phyloP scores from a whole-genome alignment of 2,797 vertebrate species.

The Parotocinclus haroldoi region DNA sequence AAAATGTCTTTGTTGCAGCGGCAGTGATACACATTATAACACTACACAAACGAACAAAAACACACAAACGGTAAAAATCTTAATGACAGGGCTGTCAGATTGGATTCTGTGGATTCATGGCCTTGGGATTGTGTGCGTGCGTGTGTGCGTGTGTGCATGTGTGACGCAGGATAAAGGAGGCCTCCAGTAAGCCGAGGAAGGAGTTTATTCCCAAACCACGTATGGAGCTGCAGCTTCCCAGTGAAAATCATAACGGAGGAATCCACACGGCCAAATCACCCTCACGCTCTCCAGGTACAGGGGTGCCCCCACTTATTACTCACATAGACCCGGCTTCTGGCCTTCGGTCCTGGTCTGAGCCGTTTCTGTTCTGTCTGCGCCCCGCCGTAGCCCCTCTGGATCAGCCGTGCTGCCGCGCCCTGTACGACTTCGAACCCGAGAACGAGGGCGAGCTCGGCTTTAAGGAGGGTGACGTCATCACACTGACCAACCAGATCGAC shows the following conservation, averaged over 20 bases:
- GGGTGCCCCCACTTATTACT: not conserved
- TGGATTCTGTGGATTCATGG: too few relatives aligned
- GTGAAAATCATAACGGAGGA: constrained; percentile 88
- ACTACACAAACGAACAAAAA: too few relatives aligned
- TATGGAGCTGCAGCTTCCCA: constrained; percentile 78
- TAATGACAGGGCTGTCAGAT: too few relatives aligned
- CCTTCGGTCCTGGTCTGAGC: not conserved
- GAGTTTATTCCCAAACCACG: constrained; percentile 88
- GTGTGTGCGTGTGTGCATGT: constrained; percentile 6
- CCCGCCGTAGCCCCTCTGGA: constrained; percentile 77
- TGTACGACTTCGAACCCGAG: constrained; percentile 96
- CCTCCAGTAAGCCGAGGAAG: constrained; percentile 81
- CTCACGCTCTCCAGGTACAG: constrained; percentile 86
- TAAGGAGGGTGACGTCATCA: constrained; percentile 97
- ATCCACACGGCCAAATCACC: constrained; percentile 80
- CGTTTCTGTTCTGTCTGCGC: not conserved
- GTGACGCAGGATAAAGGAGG: constrained; percentile 84
- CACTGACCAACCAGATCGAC: constrained; percentile 96
- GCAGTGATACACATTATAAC: too few relatives aligned
- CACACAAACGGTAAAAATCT: too few relatives aligned
- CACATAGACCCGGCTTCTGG: too few relatives aligned
- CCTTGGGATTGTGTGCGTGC: not conserved
- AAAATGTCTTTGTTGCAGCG: too few relatives aligned
- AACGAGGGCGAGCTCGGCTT: constrained; percentile 97
- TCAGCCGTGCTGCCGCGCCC: constrained; percentile 91